Conservation (phyloP, 1,140 invertebrate genomes). For the Zophobas morio region DNA sequence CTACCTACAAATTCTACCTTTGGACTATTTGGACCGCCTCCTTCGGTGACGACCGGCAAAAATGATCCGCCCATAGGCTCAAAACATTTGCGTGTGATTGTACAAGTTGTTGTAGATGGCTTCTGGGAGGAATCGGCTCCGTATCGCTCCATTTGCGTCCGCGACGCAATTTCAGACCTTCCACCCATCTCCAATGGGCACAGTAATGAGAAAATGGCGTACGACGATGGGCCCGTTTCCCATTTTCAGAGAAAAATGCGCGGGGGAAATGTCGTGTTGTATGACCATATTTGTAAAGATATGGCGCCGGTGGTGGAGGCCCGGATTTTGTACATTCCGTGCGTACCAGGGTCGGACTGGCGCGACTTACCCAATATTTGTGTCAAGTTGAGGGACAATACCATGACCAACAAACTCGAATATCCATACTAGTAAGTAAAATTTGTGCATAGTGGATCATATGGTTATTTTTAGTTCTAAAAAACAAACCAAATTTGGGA, state of each 20-base stretch:
- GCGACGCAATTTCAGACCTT: conserved; percentile 89
- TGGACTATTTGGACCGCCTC: too few relatives aligned
- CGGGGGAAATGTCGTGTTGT: conserved; percentile 63
- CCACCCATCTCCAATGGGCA: conserved; percentile 83
- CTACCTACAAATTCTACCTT: too few relatives aligned
- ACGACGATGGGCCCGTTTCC: conserved; percentile 78
- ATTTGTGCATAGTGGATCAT: not conserved
- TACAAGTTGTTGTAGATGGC: not conserved
- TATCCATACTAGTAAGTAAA: conserved; percentile 56
- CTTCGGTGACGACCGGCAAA: too few relatives aligned
- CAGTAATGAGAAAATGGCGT: conserved; percentile 78
- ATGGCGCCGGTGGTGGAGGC: conserved; percentile 85
- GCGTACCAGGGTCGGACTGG: conserved; percentile 85
- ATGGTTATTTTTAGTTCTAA: conserved; percentile 70
- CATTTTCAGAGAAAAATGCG: conserved; percentile 84
- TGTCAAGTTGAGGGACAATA: conserved; percentile 80
- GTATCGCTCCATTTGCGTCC: conserved; percentile 69
- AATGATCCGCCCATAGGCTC: not conserved
- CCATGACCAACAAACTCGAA: conserved; percentile 74
- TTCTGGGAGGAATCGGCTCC: conserved; percentile 55
- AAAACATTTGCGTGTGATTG: not conserved
- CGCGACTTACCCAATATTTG: conserved; percentile 87
- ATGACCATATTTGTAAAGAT: conserved; percentile 88
- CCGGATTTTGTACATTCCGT: conserved; percentile 83
- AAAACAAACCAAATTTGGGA: conserved; percentile 77